Base-by-base conservation (phyloP, 2,113 vertebrate species). In the Tylochromis polylepis region DNA sequence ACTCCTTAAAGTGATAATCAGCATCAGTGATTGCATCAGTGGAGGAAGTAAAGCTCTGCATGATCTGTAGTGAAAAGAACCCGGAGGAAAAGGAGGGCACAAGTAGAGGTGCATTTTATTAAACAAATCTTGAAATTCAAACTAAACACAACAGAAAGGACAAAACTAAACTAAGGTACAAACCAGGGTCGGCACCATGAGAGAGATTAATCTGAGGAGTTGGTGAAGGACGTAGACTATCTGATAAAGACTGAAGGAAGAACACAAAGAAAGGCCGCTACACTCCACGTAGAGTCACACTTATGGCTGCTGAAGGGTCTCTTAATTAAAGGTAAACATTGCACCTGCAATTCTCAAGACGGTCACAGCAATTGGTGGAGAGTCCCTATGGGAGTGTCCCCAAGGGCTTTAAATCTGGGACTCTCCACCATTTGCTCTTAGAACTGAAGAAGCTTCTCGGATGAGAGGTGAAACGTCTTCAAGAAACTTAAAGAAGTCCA, bases 111-210 rank as follows among this genome's bases (percentile, higher is more conserved):
- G 41, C 2, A 49, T 72, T 72, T 72, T 7, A 27, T 46, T 72
- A 46, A 72, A 27, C 38, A 27, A 72, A 27, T 72, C 22, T 18
- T 72, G 2, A 75, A 27, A 8, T 75, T 49, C 43, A 8, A 75
- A 49, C 70, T 51, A 75, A 75, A 29, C 43, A 49, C 43, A 75
- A 29, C 70, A 72, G 5, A 72, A 72, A 72, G 41, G 41, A 49
- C 67, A 75, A 49, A 20, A 51, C 16, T 29, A 75, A 72, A 75
- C 22, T 18, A 75, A 20, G 70, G 65, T 9, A 72, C 38, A 72
- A 46, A 15, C 41, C 14, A 31, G 70, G 16, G 43, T 72, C 2
- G 0, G 10, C 0, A 0, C 41, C 1, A 0, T 29, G 15, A 49
- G 43, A 46, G 9, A 31, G 15, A 51, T 77, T 29, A 49, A 77